Percentiles rank a stretch among this genome's conserved stretches.
phyloP scores from a whole-genome alignment of 1,140 invertebrate species.

The Alviniconcha marisindica region DNA sequence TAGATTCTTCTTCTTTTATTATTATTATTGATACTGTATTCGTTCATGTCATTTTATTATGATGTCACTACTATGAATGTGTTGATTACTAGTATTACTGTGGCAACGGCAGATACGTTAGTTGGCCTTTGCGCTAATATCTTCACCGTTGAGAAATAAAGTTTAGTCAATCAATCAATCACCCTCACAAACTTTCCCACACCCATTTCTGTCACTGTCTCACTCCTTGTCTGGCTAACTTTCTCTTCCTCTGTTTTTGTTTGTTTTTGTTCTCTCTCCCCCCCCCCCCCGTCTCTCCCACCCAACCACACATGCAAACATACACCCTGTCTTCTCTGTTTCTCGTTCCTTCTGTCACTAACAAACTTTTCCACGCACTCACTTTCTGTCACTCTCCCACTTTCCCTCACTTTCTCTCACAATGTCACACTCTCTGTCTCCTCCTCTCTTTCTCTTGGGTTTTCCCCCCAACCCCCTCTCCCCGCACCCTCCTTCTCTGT shows the following conservation, averaged over 20 bases:
- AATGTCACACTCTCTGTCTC: neutral
- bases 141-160: no score
- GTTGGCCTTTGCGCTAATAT: no score
- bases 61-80: no score
- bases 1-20: neutral
- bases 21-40: neutral
- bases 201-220: neutral
- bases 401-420: neutral
- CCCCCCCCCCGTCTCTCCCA: neutral
- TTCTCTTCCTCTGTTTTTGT: neutral
- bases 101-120: no score
- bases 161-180: neutral
- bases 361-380: slow-evolving; percentile 10
- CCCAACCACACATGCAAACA: neutral
- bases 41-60: no score
- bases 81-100: no score
- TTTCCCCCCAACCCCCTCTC: neutral
- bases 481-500: neutral
- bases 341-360: neutral
- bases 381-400: neutral
- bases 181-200: neutral
- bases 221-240: neutral
- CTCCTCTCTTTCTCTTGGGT: neutral
- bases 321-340: neutral
- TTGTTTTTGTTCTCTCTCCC: neutral